Base-by-base conservation (phyloP, 2,797 vertebrate species). In the Tragopan temminckii region DNA sequence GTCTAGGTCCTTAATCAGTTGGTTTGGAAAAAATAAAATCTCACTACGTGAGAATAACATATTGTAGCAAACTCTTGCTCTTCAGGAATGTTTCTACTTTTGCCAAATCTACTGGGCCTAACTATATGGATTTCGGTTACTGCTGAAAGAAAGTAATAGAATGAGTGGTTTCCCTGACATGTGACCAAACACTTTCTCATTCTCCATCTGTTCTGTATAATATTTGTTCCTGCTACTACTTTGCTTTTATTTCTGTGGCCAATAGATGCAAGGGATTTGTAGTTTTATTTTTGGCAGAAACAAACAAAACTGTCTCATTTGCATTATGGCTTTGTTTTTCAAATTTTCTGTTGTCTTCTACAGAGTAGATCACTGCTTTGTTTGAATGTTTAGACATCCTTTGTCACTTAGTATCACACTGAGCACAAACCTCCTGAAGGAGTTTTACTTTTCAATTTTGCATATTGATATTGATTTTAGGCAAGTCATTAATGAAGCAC, bases 261-360 rank as follows among this genome's bases (percentile, higher is more conserved):
- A 80, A 11, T 11, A n/a, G 45, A 62, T 62, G n/a, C 35, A 88
- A 83, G 31, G 13, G 38, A 55, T 83, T 79, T 91, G 50, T 29
- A 81, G 75, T 80, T 77, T 85, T 85, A 35, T 46, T 81, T 67
- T 18, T 91, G 89, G 69, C 58, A 91, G 72, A 90, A 82, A 42
- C 12, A n/a, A 64, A 62, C 5, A 8, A 45, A 61, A 42, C 31
- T 7, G 5, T 75, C 48, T 89, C 62, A 50, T 88, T 92, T 92
- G n/a, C 33, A 20, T 80, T 75, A 23, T 64, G 33, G 43, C 25
- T 90, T 85, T 68, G 29, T 38, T 87, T 85, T 80, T 68, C 36
- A 68, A 42, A 70, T 25, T 80, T 50, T 72, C 67, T 66, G 33
- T 69, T 76, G 38, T 74, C 48, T 90, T 18, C 59, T 46, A 25